These are phyloP conservation scores for Diceros bicornis DNA, from an alignment of 2,797 vertebrate species.

Conservation along the genomic window DNA sequence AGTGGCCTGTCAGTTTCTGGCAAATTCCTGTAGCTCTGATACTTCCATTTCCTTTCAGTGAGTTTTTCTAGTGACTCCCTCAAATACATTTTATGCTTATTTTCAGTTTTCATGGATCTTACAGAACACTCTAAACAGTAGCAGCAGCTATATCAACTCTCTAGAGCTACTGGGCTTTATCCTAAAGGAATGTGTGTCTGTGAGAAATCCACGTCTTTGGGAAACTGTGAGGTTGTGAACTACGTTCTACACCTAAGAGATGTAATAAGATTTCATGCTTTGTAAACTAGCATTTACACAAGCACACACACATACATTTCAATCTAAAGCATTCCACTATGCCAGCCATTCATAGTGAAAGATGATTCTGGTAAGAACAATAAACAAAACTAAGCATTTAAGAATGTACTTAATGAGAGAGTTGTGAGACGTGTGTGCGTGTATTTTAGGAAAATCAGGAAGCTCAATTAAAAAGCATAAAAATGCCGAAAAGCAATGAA, in stretches of 20 bases:
- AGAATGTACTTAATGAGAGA: background rate
- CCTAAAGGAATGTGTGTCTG: background rate
- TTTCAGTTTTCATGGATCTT: slow-evolving; percentile 9
- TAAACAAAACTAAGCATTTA: background rate
- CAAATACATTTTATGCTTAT: background rate
- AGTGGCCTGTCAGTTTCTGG: background rate
- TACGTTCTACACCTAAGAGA: background rate
- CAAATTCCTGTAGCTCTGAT: background rate
- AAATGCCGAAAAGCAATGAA: background rate
- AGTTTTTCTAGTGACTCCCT: background rate
- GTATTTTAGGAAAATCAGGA: slow-evolving; percentile 20
- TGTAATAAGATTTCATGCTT: background rate
- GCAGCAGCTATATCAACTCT: background rate
- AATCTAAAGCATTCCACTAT: background rate
- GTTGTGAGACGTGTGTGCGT: background rate
- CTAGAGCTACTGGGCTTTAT: background rate
- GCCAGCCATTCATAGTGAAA: background rate
- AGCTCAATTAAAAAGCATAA: background rate
- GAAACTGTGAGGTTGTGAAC: slow-evolving; percentile 6
- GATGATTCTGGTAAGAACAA: background rate
- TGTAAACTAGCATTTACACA: background rate
- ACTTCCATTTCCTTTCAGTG: slow-evolving; percentile 43
- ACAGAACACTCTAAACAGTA: background rate
- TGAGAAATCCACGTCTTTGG: background rate
- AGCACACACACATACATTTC: background rate